A percentile compares a stretch with the other conserved stretches of the same genome.
These are phyloP conservation scores for Coelinius sp. DNA, from an alignment of 2,888 invertebrate genomes.

Conservation along the genomic window DNA sequence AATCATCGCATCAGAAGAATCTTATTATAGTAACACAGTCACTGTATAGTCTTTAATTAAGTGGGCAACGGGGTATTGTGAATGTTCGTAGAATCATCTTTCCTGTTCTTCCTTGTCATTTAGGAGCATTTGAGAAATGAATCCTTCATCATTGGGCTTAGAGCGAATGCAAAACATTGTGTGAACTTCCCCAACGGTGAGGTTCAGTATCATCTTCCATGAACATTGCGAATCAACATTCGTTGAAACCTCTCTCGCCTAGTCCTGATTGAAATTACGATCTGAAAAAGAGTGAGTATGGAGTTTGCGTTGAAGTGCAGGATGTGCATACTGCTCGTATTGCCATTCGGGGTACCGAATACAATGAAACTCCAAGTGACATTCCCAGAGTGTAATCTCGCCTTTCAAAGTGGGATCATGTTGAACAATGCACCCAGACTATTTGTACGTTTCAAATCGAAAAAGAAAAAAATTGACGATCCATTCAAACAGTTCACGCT, in stretches of 20 bases:
- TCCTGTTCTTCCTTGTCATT: too few relatives aligned
- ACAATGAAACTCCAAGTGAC: slow-evolving; percentile 35
- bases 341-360: slow-evolving; percentile 4
- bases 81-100: too few relatives aligned
- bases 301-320: slow-evolving; percentile 27
- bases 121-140: background rate
- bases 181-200: too few relatives aligned
- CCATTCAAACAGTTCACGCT: slow-evolving; percentile 24
- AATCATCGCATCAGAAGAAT: too few relatives aligned
- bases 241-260: background rate
- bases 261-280: slow-evolving; percentile 3
- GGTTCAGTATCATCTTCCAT: background rate
- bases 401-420: slow-evolving; percentile 32
- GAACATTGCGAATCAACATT: background rate
- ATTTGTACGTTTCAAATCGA: slow-evolving; percentile 33
- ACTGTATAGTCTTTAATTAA: too few relatives aligned
- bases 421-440: slow-evolving; percentile 32
- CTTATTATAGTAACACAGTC: too few relatives aligned
- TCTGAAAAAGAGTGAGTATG: slow-evolving; percentile 3
- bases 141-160: too few relatives aligned
- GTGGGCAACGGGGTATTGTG: too few relatives aligned
- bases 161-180: too few relatives aligned
- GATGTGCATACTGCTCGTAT: slow-evolving; percentile 31
- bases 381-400: slow-evolving; percentile 35
- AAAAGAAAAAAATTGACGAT: background rate